Percentiles rank a stretch among this genome's conserved stretches.
Conservation (phyloP, 2,797 vertebrate species). For the Molossus molossus region DNA sequence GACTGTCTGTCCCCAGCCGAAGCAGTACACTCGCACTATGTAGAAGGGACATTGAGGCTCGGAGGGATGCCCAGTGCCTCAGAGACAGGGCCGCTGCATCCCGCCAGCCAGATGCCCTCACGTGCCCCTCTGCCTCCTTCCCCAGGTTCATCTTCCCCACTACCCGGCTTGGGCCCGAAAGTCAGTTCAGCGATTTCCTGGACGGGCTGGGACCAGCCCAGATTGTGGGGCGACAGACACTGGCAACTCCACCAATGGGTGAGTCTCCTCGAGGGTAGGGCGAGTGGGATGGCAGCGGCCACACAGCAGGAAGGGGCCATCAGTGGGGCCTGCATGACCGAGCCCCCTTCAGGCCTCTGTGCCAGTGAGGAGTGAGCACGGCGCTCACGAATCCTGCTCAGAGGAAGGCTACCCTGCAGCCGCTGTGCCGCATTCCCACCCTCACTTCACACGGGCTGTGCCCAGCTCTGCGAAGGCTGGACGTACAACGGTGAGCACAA, state of each 20-base stretch:
- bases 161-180: conserved; percentile 95
- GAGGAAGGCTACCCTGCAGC: not conserved
- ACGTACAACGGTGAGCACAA: not conserved
- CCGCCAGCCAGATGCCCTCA: not conserved
- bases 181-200: conserved; percentile 99
- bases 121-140: not conserved
- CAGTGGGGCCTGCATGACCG: rapidly evolving
- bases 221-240: conserved; percentile 97
- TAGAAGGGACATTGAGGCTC: conserved; percentile 6
- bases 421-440: not conserved
- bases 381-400: not conserved
- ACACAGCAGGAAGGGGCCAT: not conserved
- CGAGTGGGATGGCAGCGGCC: not conserved
- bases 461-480: not conserved
- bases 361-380: not conserved
- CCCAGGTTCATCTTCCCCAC: conserved; percentile 95
- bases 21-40: not conserved
- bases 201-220: conserved; percentile 98
- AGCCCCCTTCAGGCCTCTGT: not conserved
- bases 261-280: conserved; percentile 85
- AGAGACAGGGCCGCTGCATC: not conserved
- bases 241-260: conserved; percentile 98
- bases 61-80: not conserved
- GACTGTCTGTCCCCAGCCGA: not conserved
- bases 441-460: not conserved